Percentiles rank a stretch among this genome's conserved stretches.
Evolutionary conservation across 1,140 invertebrate genomes (phyloP).

Genomic region (Epicauta chinensis): DNA sequence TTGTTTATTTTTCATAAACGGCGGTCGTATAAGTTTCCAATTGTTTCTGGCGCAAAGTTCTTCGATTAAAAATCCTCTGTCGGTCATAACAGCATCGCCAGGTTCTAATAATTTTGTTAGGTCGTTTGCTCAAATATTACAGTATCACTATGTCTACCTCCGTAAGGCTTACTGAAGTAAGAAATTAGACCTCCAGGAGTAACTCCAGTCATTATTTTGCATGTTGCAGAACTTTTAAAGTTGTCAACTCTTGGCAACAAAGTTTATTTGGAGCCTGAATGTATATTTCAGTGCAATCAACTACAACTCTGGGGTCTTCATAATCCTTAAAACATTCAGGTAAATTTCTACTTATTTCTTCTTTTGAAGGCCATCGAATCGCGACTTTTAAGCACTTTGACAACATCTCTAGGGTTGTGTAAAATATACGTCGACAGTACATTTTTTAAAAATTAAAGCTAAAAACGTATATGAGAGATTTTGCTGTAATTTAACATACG

Average conservation of each 20-base stretch:
- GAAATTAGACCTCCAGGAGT: slow-evolving; percentile 31
- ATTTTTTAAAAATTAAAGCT: too few species aligned
- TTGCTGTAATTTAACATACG: too few species aligned
- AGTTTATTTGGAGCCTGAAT: slow-evolving; percentile 4
- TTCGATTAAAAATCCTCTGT: slow-evolving; percentile 24
- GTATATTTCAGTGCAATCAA: slow-evolving; percentile 13
- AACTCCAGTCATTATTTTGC: slow-evolving; percentile 34
- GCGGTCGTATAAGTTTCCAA: too few species aligned
- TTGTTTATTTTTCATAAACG: too few species aligned
- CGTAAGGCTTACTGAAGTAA: slow-evolving; percentile 30
- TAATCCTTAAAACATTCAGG: slow-evolving; percentile 12
- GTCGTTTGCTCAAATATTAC: slow-evolving; percentile 22
- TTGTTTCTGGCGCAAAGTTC: slow-evolving; percentile 10
- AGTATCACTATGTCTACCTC: slow-evolving; percentile 29
- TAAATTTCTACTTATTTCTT: slow-evolving; percentile 9
- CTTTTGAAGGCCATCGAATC: not conserved
- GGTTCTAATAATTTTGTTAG: not conserved
- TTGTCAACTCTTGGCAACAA: slow-evolving; percentile 8
- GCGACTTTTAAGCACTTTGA: too few species aligned
- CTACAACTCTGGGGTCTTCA: slow-evolving; percentile 4
- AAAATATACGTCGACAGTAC: too few species aligned
- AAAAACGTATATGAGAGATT: too few species aligned
- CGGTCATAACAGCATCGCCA: slow-evolving; percentile 11
- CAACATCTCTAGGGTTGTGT: too few species aligned
- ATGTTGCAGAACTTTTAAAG: slow-evolving; percentile 19